phyloP scores from a whole-genome alignment of 1,140 invertebrate genomes.

The Plutomurus gul region DNA sequence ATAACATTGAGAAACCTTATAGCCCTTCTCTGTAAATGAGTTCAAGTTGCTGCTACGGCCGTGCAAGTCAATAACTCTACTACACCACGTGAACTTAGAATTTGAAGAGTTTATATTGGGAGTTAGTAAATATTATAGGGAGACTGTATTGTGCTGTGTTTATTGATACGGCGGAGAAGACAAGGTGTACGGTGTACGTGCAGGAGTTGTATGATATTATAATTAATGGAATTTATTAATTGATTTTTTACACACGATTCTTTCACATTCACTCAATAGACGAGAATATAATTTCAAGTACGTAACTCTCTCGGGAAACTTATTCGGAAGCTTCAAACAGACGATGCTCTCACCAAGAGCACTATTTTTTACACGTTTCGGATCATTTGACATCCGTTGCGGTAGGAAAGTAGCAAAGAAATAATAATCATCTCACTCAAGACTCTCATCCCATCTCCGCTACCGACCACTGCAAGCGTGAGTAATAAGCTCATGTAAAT shows the following conservation, averaged over 20 bases:
- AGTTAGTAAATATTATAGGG: too few species aligned
- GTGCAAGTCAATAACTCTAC: too few species aligned
- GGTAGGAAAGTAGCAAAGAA: slow-evolving; percentile 14
- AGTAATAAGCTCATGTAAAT: too few species aligned
- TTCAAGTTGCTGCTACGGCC: too few species aligned
- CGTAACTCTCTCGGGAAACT: not conserved
- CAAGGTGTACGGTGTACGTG: not conserved
- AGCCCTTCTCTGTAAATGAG: too few species aligned
- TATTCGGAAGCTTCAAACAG: slow-evolving; percentile 41
- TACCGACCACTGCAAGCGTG: not conserved
- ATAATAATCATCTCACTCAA: slow-evolving; percentile 11
- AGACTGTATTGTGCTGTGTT: too few species aligned
- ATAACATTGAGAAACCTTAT: too few species aligned
- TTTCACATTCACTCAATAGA: not conserved
- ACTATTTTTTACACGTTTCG: not conserved
- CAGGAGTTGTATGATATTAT: slow-evolving; percentile 37
- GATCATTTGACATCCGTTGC: slow-evolving; percentile 15
- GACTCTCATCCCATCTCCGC: not conserved
- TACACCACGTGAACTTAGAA: too few species aligned
- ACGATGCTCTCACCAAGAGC: slow-evolving; percentile 15
- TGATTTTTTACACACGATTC: slow-evolving; percentile 41
- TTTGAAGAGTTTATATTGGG: not conserved
- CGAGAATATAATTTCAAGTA: too few species aligned
- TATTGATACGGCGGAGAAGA: slow-evolving; percentile 14
- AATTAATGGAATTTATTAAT: slow-evolving; percentile 51